Conservation (phyloP, 2,888 invertebrate species). For the Leptinotarsa rubiginosa region DNA sequence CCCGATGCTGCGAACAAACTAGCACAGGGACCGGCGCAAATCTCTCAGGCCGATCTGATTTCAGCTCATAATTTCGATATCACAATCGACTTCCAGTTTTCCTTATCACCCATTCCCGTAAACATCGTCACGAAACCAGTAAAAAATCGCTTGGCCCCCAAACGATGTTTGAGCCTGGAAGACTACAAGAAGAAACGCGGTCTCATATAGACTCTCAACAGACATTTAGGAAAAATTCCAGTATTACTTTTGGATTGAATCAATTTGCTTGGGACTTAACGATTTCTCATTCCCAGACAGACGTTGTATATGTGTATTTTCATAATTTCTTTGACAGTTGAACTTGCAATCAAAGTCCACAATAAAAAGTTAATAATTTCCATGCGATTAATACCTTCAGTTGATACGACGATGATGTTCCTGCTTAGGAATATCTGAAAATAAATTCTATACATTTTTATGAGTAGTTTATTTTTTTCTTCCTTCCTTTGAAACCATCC, state of each 20-base stretch:
- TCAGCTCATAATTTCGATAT: slow-evolving; percentile 93
- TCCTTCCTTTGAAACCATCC: no score
- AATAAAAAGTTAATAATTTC: neutral
- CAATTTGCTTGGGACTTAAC: no score
- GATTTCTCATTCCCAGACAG: no score
- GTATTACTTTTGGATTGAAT: no score
- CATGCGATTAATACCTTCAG: no score
- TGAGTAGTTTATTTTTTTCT: no score
- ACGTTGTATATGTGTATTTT: neutral
- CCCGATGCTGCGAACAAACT: slow-evolving; percentile 53
- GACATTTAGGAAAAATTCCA: neutral
- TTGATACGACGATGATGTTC: no score
- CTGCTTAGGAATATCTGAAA: no score
- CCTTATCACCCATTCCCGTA: slow-evolving; percentile 78
- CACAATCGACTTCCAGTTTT: slow-evolving; percentile 90
- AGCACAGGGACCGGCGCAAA: slow-evolving; percentile 59
- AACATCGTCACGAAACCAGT: slow-evolving; percentile 81
- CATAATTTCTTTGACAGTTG: neutral
- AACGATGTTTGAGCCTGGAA: slow-evolving; percentile 87
- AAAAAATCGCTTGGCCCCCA: slow-evolving; percentile 83
- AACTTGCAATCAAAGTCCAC: neutral
- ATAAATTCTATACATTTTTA: no score
- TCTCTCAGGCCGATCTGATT: slow-evolving; percentile 68
- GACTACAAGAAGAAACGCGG: slow-evolving; percentile 95
- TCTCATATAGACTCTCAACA: slow-evolving; percentile 71